phyloP scores from a whole-genome alignment of 1,140 invertebrate species.

The Metopolophium dirhodum region DNA sequence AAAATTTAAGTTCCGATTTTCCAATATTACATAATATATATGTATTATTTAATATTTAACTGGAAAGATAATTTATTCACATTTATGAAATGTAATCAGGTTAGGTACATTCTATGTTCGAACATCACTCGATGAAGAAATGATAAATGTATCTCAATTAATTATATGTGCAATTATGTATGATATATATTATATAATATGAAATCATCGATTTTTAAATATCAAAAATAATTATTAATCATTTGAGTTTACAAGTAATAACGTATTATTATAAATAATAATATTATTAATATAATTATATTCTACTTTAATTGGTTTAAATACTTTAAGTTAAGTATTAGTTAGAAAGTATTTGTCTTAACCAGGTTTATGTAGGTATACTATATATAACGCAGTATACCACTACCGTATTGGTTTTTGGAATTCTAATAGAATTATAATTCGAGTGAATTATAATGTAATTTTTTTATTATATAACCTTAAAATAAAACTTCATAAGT shows the following conservation, averaged over 20 bases:
- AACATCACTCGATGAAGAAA: background rate
- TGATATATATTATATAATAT: background rate
- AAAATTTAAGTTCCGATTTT: background rate
- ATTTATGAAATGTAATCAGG: background rate
- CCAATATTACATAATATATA: no score
- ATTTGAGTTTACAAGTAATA: background rate
- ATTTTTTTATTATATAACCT: background rate
- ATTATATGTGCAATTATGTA: background rate
- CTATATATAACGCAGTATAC: background rate
- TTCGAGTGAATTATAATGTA: background rate
- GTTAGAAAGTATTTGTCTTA: background rate
- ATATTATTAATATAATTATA: no score
- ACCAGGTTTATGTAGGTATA: background rate
- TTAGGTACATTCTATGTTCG: background rate
- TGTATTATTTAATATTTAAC: background rate
- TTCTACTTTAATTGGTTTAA: no score
- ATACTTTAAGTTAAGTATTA: no score
- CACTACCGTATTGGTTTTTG: background rate
- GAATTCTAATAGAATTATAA: background rate
- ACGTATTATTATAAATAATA: no score
- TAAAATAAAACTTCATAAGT: background rate
- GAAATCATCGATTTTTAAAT: background rate
- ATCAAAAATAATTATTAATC: background rate
- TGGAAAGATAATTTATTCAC: background rate
- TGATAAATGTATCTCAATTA: background rate